These are phyloP conservation scores for Eriosoma lanigerum DNA, from an alignment of 1,140 invertebrate genomes.

Conservation along the genomic window DNA sequence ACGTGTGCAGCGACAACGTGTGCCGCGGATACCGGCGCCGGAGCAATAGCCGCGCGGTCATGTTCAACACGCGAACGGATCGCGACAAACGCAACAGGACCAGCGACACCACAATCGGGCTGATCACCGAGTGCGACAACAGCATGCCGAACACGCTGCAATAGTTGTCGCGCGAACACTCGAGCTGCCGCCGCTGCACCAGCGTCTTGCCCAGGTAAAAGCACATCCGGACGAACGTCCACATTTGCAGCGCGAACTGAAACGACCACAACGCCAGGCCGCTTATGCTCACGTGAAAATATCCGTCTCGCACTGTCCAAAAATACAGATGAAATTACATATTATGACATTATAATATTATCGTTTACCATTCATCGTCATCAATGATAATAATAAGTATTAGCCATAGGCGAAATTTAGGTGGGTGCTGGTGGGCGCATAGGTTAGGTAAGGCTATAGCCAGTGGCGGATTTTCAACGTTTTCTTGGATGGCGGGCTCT, in stretches of 20 bases:
- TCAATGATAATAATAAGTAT: too few species aligned
- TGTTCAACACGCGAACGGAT: constrained; percentile 24
- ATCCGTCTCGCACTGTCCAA: background rate
- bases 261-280: background rate
- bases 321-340: too few species aligned
- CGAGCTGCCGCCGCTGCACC: background rate
- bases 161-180: constrained; percentile 45
- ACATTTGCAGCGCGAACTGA: constrained; percentile 30
- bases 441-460: too few species aligned
- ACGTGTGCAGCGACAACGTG: background rate
- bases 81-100: constrained; percentile 22
- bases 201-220: constrained; percentile 31
- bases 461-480: too few species aligned
- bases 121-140: constrained; percentile 41
- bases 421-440: too few species aligned
- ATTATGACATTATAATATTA: too few species aligned
- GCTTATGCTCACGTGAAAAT: constrained; percentile 30
- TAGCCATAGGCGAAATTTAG: too few species aligned
- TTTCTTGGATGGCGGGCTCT: too few species aligned
- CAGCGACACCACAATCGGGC: constrained; percentile 30
- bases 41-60: constrained; percentile 28
- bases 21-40: background rate
- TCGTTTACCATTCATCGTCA: too few species aligned
- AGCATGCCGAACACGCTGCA: constrained; percentile 41
- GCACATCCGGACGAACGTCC: constrained; percentile 33